Conservation (phyloP, 2,797 vertebrate genomes). For the Acipenser ruthenus region DNA sequence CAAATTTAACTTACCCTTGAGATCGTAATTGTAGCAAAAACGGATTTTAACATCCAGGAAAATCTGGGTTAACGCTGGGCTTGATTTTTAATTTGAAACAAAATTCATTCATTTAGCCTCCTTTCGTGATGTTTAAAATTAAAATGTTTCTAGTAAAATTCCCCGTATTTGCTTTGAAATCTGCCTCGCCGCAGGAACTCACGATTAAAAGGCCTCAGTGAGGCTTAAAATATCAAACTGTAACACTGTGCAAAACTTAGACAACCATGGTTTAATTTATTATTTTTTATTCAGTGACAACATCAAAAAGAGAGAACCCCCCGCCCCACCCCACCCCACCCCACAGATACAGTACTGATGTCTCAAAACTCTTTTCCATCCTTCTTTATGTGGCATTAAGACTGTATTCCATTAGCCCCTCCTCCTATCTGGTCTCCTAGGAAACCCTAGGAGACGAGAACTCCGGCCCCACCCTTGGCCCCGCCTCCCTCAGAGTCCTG, state of each 20-base stretch:
- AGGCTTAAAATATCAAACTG: too few species aligned
- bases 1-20: too few species aligned
- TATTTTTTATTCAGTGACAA: constrained; percentile 44
- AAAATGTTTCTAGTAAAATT: too few species aligned
- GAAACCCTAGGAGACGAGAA: constrained; percentile 72
- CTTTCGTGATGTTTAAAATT: too few species aligned
- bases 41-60: too few species aligned
- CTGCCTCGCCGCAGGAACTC: too few species aligned
- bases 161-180: too few species aligned
- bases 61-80: too few species aligned
- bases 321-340: background rate
- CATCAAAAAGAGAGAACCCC: constrained; percentile 37
- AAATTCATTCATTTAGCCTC: too few species aligned
- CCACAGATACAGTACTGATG: constrained; percentile 20
- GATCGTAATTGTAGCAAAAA: too few species aligned
- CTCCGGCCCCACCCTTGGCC: constrained; percentile 70
- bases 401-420: background rate
- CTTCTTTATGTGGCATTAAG: constrained; percentile 17
- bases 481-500: constrained; percentile 56
- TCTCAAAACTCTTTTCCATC: constrained; percentile 4
- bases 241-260: background rate
- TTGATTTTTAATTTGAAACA: too few species aligned
- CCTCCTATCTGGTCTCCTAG: background rate
- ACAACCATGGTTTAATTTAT: constrained; percentile 12
- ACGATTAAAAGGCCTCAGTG: too few species aligned